Conservation (phyloP, 1,140 invertebrate genomes). For the Pseudomyrmex dendroicus region DNA sequence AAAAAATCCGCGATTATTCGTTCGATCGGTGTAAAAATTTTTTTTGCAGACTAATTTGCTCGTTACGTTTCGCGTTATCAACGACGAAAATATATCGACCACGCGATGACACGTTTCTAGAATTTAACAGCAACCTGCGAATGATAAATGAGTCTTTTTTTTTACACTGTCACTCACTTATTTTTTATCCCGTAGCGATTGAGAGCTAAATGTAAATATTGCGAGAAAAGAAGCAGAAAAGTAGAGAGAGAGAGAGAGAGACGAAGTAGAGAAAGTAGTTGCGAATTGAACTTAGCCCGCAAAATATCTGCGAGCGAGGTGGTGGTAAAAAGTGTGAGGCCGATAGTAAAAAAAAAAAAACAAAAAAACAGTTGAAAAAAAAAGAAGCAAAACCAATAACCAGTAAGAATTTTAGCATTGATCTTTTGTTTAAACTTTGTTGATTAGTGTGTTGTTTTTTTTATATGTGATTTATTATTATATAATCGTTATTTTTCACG, state of each 20-base stretch:
- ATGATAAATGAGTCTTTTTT: not conserved
- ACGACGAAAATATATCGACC: slow-evolving; percentile 24
- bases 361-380: too few relatives aligned
- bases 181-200: not conserved
- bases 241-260: not conserved
- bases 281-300: not conserved
- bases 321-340: slow-evolving; percentile 21
- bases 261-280: not conserved
- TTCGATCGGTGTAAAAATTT: not conserved
- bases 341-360: not conserved
- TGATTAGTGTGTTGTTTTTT: slow-evolving; percentile 32
- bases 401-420: slow-evolving; percentile 15
- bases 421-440: slow-evolving; percentile 27
- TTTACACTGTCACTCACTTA: slow-evolving; percentile 15
- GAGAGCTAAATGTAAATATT: slow-evolving; percentile 16
- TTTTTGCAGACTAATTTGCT: not conserved
- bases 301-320: not conserved
- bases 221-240: not conserved
- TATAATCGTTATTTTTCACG: slow-evolving; percentile 3
- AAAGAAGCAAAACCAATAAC: not conserved
- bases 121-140: slow-evolving; percentile 1
- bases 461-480: slow-evolving; percentile 39
- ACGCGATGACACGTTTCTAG: slow-evolving; percentile 13
- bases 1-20: slow-evolving; percentile 3
- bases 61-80: slow-evolving; percentile 11